These are phyloP conservation scores for Macropus fuliginosus DNA, from an alignment of 2,797 vertebrate species.

Conservation along the genomic window DNA sequence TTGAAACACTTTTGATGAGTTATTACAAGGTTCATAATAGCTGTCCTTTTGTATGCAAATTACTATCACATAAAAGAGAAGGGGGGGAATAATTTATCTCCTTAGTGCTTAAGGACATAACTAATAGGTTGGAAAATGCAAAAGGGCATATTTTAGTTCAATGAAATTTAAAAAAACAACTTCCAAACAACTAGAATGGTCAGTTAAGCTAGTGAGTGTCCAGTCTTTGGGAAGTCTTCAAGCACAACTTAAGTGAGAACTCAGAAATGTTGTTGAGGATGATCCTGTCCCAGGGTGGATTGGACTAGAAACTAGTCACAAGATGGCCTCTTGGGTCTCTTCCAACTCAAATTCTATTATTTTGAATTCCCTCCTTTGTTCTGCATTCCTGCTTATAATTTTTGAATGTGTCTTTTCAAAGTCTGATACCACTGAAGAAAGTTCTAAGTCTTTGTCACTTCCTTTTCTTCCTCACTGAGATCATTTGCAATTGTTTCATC, in stretches of 20 bases:
- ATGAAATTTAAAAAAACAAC: background rate
- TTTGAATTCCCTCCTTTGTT: background rate
- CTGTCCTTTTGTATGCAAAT: background rate
- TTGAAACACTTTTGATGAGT: background rate
- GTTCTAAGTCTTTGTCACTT: background rate
- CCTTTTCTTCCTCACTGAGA: background rate
- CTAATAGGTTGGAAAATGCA: background rate
- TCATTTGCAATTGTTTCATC: conserved; percentile 1
- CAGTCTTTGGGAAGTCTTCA: background rate
- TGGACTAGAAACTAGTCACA: too few species aligned
- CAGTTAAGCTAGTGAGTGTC: background rate
- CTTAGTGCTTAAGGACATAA: background rate
- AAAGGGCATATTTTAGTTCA: background rate
- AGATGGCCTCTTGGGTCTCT: background rate
- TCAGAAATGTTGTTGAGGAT: background rate
- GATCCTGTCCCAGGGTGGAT: background rate
- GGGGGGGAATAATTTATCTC: too few species aligned
- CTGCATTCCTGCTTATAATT: background rate
- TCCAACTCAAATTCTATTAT: background rate
- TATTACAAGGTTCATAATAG: background rate
- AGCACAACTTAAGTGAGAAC: background rate
- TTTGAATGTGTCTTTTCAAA: background rate
- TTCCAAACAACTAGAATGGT: background rate
- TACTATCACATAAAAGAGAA: background rate
- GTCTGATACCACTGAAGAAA: background rate